Evolutionary conservation across 1,140 invertebrate species (phyloP), one percentile per base, ranked within the genome.

Genomic region (Sitobion miscanthi): DNA sequence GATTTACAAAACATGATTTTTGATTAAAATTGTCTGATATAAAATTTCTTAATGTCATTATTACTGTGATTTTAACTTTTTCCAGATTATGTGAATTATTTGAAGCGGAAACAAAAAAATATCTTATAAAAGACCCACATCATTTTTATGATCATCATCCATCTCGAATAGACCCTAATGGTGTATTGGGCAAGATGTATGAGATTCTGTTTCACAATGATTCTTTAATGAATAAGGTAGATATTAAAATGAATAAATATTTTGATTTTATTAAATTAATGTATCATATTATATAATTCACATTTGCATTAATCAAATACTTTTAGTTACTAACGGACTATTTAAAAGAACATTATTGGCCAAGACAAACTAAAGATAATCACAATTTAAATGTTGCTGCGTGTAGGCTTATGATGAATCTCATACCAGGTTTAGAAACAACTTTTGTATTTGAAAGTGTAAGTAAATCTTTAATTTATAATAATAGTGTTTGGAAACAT

Each of bases 121-220:
- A 99, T 95, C 96, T 98, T 95, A 99, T 99, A 95, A 98, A 98
- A 96, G 98, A 99, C 96, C 99, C 98, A 1, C 99, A 99, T 96
- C 99, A 99, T 0, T 98, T 99, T 95, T 99, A 99, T 96, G 98
- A 99, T 95, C 96, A 99, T 91, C 99, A 99, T 96, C 99, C 99
- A 23, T 98, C 98, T 57, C 96, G 98, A 93, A 97, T 98, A 0
- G 98, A 99, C 96, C 99, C 99, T 4, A 97, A 97, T 89, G 99
- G 98, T 95, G 97, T 97, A 87, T 96, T 99, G 93, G 99, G 99
- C 2, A 97, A 98, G 94, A 96, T 99, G 91, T 96, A 99, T 62
- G 99, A 99, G 96, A 96, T 97, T 93, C 96, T 99, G 93, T 99
- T 99, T 95, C 97, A 98, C 94, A 99, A 99, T 95, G 99, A 99